A percentile compares a stretch with the other conserved stretches of the same genome.
phyloP scores from a whole-genome alignment of 2,888 invertebrate species.

The Hedychridium roseum region DNA sequence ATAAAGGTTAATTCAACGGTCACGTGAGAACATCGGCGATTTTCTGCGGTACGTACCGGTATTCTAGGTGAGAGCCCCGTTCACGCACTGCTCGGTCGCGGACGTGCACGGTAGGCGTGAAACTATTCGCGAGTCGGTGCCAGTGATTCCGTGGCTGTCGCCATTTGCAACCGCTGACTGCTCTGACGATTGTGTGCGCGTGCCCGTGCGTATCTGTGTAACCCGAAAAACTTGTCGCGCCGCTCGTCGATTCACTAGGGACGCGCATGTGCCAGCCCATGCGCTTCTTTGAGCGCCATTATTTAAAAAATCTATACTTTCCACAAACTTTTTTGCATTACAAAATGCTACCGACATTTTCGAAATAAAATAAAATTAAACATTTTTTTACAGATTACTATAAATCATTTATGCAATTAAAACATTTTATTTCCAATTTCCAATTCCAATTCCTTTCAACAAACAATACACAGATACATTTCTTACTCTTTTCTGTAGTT shows the following conservation, averaged over 20 bases:
- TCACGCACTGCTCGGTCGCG: constrained; percentile 48
- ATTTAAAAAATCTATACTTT: too few species aligned
- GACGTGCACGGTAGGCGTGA: constrained; percentile 49
- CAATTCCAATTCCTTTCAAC: too few species aligned
- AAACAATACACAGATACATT: not conserved
- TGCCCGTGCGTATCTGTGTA: too few species aligned
- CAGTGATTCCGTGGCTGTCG: constrained; percentile 59
- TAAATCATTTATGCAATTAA: too few species aligned
- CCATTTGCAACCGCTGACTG: constrained; percentile 62
- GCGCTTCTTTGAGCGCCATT: too few species aligned
- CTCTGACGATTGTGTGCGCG: too few species aligned
- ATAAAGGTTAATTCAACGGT: constrained; percentile 12
- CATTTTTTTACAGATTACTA: too few species aligned
- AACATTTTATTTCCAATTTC: too few species aligned
- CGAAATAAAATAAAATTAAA: too few species aligned
- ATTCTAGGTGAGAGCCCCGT: constrained; percentile 41
- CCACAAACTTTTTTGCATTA: too few species aligned
- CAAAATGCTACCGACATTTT: not conserved
- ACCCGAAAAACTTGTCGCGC: too few species aligned
- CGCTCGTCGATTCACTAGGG: constrained; percentile 39
- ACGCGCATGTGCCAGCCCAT: constrained; percentile 30
- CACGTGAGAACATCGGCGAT: constrained; percentile 7
- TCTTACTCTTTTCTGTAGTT: not conserved
- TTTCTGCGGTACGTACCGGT: constrained; percentile 48
- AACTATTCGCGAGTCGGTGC: constrained; percentile 56